Base-by-base conservation (phyloP, 1,140 invertebrate species). In the Brachionus sp. region DNA sequence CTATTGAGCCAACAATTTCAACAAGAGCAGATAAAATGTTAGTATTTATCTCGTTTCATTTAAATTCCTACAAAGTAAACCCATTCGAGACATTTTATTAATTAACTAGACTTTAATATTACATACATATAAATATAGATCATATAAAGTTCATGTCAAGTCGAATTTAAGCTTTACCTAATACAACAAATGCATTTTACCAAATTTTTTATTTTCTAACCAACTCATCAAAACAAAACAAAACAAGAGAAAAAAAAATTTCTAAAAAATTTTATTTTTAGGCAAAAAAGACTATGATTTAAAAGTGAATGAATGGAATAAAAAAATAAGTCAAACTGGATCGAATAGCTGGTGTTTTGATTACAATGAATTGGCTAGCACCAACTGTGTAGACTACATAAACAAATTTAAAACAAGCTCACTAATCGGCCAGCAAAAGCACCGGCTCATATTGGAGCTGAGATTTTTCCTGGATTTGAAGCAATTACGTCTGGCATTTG, bases 391-490 rank as follows among this genome's bases (percentile, higher is more conserved):
- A 7, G 39, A 75, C 23, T 75, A 75, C 25, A 75, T 75, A 25
- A 23, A 75, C 39, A 75, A 75, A 6, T 75, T 75, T 75, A n/a
- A 46, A n/a, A 29, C 23, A 2, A 12, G 44, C 13, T 75, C 70
- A 12, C n/a, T 12, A 80, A 3, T 42, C 3, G 77, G 77, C 13
- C 77, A 44, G 16, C 29, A 62, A 42, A 80, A 80, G 39, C 77
- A 66, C 25, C 53, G 35, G 33, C 25, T 80, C 4, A 57, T 29
- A 19, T 39, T 62, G 19, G 77, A 80, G 33, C 29, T 80, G 2
- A 66, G 42, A n/a, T 80, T 80, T 80, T 80, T 80, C 39, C 57
- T 62, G 29, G 29, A 62, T 39, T 44, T 80, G 25, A 80, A 80
- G 35, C 35, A 66, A 37, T 19, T 80, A 39, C 50, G 77, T 29